Conservation (phyloP, 2,113 vertebrate species). For the Megaptera novaeangliae region DNA sequence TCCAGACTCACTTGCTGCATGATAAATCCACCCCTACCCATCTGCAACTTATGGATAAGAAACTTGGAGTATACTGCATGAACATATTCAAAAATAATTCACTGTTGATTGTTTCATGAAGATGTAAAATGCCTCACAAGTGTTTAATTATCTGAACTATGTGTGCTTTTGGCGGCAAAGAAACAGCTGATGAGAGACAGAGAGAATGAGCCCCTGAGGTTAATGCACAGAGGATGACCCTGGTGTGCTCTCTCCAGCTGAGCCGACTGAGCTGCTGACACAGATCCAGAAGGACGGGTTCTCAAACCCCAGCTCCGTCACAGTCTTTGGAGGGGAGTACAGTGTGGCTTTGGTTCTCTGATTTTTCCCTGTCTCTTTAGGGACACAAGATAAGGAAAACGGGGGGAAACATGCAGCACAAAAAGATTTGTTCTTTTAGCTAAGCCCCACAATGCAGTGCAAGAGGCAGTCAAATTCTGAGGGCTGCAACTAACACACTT, state of each 20-base stretch:
- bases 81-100: constrained; percentile 52
- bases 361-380: neutral
- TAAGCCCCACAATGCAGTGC: neutral
- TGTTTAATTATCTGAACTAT: constrained; percentile 51
- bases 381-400: neutral
- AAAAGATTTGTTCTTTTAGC: neutral
- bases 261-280: constrained; percentile 39
- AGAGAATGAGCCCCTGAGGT: constrained; percentile 1
- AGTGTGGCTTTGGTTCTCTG: neutral
- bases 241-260: neutral
- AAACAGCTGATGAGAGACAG: neutral
- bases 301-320: neutral
- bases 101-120: constrained; percentile 55
- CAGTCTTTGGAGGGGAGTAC: neutral
- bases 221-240: constrained; percentile 49
- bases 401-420: neutral
- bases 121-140: constrained; percentile 50
- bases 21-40: neutral
- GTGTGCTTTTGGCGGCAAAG: neutral
- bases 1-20: neutral
- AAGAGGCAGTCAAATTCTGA: neutral
- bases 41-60: neutral
- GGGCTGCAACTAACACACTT: neutral
- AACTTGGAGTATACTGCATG: neutral
- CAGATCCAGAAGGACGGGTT: neutral